Conservation (phyloP, 2,113 vertebrate genomes). For the Thalassarche chlororhynchos region DNA sequence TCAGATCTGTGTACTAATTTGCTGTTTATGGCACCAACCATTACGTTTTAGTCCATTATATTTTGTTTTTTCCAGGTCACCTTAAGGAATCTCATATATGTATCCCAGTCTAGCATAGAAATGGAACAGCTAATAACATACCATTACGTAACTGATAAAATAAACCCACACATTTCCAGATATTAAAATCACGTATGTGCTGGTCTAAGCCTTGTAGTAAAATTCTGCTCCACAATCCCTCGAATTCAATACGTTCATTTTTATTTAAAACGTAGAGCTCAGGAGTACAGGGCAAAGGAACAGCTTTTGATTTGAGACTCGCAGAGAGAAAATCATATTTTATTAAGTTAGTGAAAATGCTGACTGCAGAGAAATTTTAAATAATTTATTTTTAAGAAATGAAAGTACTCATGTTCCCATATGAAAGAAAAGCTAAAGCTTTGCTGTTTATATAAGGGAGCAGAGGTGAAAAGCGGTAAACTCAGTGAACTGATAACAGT, state of each 20-base stretch:
- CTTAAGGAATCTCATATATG: background rate
- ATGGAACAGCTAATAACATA: background rate
- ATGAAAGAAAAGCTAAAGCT: constrained; percentile 18
- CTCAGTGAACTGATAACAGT: background rate
- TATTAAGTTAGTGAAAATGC: constrained; percentile 37
- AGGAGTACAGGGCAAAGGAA: background rate
- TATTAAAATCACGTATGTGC: background rate
- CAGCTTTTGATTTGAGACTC: constrained; percentile 32
- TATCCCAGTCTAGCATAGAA: background rate
- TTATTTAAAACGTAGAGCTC: constrained; percentile 7
- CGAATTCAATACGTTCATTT: background rate
- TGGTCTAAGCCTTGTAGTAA: constrained; percentile 21
- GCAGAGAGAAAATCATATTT: constrained; percentile 5
- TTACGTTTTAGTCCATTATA: background rate
- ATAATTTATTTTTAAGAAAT: constrained; percentile 18
- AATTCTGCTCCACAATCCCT: background rate
- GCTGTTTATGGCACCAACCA: background rate
- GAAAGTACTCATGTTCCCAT: background rate
- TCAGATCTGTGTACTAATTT: background rate
- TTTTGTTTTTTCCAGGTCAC: background rate
- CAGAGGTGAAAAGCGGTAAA: constrained; percentile 22
- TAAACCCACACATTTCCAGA: background rate
- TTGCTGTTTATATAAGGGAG: background rate
- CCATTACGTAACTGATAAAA: background rate
- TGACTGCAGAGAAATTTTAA: constrained; percentile 34